Conservation (phyloP, 2,113 vertebrate species). For the Paedocypris sp. region DNA sequence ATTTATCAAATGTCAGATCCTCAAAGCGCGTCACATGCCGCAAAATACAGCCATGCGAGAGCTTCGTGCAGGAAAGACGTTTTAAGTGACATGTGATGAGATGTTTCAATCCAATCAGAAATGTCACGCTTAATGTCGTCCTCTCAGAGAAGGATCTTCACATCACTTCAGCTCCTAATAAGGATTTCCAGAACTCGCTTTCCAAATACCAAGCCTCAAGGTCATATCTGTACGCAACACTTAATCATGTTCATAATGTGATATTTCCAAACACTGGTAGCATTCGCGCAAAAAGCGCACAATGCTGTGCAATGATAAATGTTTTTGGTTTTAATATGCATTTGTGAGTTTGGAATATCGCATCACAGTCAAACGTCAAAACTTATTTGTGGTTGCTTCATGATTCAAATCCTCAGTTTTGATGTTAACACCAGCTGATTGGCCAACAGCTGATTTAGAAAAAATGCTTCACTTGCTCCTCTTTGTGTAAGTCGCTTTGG, state of each 20-base stretch:
- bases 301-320: no score
- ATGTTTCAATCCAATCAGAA: slow-evolving; percentile 4
- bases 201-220: background rate
- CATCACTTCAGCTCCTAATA: slow-evolving; percentile 4
- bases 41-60: background rate
- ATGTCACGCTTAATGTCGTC: background rate
- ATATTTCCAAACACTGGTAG: background rate
- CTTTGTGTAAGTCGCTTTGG: no score
- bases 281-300: background rate
- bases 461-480: no score
- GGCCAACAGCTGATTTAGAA: no score
- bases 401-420: no score
- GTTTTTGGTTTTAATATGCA: no score
- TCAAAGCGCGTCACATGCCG: background rate
- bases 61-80: background rate
- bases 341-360: no score
- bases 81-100: background rate
- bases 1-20: slow-evolving; percentile 4
- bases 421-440: no score
- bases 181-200: background rate
- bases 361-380: no score
- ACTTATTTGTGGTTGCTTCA: no score
- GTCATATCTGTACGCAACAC: background rate
- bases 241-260: slow-evolving; percentile 2
- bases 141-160: slow-evolving; percentile 7